phyloP scores from a whole-genome alignment of 2,888 invertebrate species.

The Drosophila recens region DNA sequence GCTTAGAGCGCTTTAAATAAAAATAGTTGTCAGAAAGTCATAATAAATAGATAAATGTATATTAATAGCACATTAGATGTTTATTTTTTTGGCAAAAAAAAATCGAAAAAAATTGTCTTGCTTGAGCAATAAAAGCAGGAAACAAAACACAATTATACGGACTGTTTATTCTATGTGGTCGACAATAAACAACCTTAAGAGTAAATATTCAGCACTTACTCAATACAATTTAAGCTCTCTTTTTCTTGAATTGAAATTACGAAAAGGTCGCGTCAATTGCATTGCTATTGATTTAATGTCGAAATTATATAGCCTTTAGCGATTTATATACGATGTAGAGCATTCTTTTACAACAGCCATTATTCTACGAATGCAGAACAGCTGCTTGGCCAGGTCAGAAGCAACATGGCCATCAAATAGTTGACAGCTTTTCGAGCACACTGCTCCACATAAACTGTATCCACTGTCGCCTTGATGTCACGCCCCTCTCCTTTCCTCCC shows the following conservation, averaged over 20 bases:
- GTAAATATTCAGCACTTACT: no score
- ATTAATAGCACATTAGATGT: no score
- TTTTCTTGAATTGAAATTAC: not conserved
- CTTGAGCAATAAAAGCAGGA: no score
- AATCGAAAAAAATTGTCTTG: no score
- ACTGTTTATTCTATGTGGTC: no score
- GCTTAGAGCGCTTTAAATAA: no score
- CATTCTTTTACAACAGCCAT: constrained; percentile 18
- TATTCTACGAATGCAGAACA: constrained; percentile 15
- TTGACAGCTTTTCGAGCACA: constrained; percentile 55
- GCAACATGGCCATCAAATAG: constrained; percentile 55
- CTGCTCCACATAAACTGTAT: constrained; percentile 49
- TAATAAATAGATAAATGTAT: no score
- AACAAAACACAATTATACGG: no score
- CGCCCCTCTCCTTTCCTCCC: not conserved
- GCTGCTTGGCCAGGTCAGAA: constrained; percentile 22
- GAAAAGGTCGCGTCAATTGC: not conserved
- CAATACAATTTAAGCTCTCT: not conserved
- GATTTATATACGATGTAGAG: constrained; percentile 3
- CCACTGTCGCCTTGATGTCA: constrained; percentile 12
- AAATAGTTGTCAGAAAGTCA: no score
- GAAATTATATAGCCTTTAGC: not conserved
- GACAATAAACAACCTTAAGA: no score
- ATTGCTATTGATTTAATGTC: not conserved
- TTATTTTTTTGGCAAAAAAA: no score